A percentile compares a stretch with the other conserved stretches of the same genome.
phyloP scores from a whole-genome alignment of 1,140 invertebrate genomes.

The Druon quercuslanigerum region DNA sequence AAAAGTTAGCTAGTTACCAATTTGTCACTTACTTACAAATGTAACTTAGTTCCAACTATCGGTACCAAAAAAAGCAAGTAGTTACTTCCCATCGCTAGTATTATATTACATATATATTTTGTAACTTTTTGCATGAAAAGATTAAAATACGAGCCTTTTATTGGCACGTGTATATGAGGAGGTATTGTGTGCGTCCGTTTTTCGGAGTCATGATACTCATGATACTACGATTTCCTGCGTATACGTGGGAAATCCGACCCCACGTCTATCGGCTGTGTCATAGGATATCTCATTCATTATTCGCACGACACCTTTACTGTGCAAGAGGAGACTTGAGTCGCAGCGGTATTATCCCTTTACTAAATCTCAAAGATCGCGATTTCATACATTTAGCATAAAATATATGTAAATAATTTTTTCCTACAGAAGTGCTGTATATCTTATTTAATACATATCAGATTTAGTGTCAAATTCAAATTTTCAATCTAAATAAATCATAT shows the following conservation, averaged over 20 bases:
- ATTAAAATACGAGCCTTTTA: not conserved
- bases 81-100: no score
- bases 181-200: conserved; percentile 34
- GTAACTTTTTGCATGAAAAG: not conserved
- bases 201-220: conserved; percentile 31
- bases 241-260: conserved; percentile 59
- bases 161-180: not conserved
- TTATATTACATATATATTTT: not conserved
- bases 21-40: no score
- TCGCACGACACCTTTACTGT: conserved; percentile 60
- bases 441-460: not conserved
- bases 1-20: no score
- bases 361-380: conserved; percentile 55
- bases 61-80: no score
- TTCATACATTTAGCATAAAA: conserved; percentile 45
- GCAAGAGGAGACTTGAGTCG: conserved; percentile 58
- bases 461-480: not conserved
- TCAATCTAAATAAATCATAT: not conserved
- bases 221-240: conserved; percentile 42
- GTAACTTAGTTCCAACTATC: no score
- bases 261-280: conserved; percentile 59
- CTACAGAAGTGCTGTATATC: no score
- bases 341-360: conserved; percentile 56
- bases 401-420: no score
- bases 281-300: conserved; percentile 63